Evolutionary conservation across 2,113 vertebrate genomes (phyloP).

Genomic region (Paradoxurus hermaphroditus): DNA sequence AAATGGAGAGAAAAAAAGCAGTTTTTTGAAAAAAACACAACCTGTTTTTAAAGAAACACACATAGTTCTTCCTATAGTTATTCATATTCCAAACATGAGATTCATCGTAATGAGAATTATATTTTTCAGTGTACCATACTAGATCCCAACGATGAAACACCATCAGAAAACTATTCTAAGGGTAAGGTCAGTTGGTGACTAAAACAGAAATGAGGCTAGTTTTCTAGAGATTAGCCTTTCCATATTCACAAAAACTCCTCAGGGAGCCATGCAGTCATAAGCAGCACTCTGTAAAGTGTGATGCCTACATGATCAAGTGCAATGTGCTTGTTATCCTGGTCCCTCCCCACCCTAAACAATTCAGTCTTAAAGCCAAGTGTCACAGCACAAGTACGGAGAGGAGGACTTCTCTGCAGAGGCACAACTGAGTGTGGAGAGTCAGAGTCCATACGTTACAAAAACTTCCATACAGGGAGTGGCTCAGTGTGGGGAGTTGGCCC

Average conservation of each 20-base stretch:
- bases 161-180: neutral
- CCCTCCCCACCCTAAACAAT: neutral
- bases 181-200: neutral
- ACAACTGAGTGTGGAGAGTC: neutral
- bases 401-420: neutral
- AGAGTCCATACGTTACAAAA: neutral
- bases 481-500: neutral
- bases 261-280: too few species aligned
- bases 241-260: neutral
- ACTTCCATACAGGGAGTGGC: neutral
- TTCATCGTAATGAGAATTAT: neutral
- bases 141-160: neutral
- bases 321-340: neutral
- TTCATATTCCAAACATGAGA: neutral
- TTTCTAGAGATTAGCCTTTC: neutral
- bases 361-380: neutral
- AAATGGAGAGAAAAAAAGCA: neutral
- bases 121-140: too few species aligned
- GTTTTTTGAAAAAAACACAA: neutral
- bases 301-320: accelerated
- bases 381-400: neutral
- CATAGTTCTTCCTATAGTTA: neutral
- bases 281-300: neutral
- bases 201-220: neutral
- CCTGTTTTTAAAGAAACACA: neutral